phyloP scores from a whole-genome alignment of 1,140 invertebrate genomes.

The Lutraria rhynchaena region DNA sequence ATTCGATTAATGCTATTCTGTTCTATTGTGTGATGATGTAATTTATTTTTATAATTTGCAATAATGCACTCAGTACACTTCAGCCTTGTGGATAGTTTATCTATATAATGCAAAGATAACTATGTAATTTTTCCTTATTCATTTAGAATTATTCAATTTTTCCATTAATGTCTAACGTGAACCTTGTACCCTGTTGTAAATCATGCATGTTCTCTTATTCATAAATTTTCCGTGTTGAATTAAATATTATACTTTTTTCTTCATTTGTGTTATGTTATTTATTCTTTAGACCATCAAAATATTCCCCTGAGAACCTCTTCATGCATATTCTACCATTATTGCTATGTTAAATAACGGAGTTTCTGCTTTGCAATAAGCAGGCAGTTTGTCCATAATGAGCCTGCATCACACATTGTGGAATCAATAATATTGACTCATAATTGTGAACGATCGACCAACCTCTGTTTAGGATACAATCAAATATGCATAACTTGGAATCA shows the following conservation, averaged over 20 bases:
- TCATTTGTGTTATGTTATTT: slow-evolving; percentile 46
- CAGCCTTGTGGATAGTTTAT: slow-evolving; percentile 50
- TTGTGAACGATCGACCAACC: no score
- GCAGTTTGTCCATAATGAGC: no score
- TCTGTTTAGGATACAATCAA: no score
- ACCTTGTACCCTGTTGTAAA: slow-evolving; percentile 75
- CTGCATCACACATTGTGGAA: no score
- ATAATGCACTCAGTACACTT: slow-evolving; percentile 39
- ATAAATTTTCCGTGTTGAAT: slow-evolving; percentile 78
- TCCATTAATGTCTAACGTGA: slow-evolving; percentile 68
- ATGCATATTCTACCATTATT: no score
- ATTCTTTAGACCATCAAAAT: no score
- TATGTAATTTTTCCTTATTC: slow-evolving; percentile 63
- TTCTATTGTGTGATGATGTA: slow-evolving; percentile 31
- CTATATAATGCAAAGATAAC: slow-evolving; percentile 59
- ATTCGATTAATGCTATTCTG: slow-evolving; percentile 2
- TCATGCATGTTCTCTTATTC: slow-evolving; percentile 80
- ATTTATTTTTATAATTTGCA: slow-evolving; percentile 54
- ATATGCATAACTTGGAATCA: no score
- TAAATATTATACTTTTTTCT: slow-evolving; percentile 63
- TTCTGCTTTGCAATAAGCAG: no score
- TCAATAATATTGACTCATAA: no score
- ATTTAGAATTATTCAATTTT: slow-evolving; percentile 60
- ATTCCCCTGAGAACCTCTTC: no score
- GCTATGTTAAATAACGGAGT: no score